Conservation (phyloP, 2,113 vertebrate genomes). For the Elaphurus davidianus region DNA sequence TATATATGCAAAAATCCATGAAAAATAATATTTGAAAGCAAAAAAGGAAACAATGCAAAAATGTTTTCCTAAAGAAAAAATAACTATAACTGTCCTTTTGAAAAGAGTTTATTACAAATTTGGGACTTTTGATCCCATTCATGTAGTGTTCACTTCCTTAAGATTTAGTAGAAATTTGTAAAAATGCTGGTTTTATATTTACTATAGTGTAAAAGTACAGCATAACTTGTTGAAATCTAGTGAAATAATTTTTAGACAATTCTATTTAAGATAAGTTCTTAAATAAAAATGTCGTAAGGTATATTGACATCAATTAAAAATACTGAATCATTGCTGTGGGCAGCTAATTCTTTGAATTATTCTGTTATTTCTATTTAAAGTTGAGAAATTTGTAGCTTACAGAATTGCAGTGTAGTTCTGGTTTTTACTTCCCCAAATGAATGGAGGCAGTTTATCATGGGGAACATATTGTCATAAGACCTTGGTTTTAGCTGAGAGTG, state of each 20-base stretch:
- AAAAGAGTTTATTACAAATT: not conserved
- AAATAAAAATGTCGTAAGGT: not conserved
- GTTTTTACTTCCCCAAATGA: conserved; percentile 45
- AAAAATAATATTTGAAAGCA: not conserved
- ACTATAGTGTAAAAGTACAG: not conserved
- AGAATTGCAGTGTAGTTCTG: not conserved
- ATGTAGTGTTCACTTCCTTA: not conserved
- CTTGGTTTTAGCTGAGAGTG: not conserved
- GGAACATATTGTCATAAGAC: not conserved
- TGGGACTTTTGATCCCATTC: not conserved
- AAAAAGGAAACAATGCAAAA: not conserved
- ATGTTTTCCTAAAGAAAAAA: not conserved
- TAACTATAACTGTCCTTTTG: not conserved
- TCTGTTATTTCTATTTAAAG: conserved; percentile 38
- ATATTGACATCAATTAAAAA: not conserved
- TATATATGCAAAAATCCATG: not conserved
- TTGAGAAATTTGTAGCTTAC: conserved; percentile 7
- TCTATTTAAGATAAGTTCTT: not conserved
- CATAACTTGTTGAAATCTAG: not conserved
- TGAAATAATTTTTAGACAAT: not conserved
- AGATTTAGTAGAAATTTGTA: not conserved
- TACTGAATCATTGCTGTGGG: not conserved
- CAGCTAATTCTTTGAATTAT: conserved; percentile 1
- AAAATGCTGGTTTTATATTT: not conserved
- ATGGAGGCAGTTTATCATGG: not conserved